These are phyloP conservation scores for Hirudinaria manillensis DNA, from an alignment of 2,888 invertebrate species.

Conservation along the genomic window DNA sequence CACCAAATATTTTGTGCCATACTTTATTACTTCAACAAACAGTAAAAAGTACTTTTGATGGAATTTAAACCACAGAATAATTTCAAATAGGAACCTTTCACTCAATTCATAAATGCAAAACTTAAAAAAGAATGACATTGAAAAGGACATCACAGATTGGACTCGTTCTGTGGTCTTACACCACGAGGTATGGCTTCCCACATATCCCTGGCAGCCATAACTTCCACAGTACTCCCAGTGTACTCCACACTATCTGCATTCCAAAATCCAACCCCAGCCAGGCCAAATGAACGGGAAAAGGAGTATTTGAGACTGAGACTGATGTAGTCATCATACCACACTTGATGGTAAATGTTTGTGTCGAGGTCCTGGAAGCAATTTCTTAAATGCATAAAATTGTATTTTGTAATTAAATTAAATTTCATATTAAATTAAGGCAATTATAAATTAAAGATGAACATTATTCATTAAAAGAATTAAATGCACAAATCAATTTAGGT, in stretches of 20 bases:
- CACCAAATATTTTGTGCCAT: no score
- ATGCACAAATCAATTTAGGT: background rate
- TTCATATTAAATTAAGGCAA: background rate
- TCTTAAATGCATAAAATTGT: background rate
- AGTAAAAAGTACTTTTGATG: no score
- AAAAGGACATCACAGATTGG: no score
- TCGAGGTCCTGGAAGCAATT: conserved; percentile 1
- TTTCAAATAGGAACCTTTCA: no score
- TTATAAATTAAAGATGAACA: background rate
- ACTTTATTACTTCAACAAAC: no score
- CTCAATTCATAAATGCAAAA: no score
- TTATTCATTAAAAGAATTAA: background rate
- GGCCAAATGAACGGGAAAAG: conserved; percentile 42
- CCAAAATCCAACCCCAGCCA: conserved; percentile 55
- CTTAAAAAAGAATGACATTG: no score
- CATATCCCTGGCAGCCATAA: background rate
- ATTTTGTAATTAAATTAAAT: background rate
- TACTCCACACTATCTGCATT: conserved; percentile 49
- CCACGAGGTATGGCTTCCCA: conserved; percentile 9
- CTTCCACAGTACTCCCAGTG: background rate
- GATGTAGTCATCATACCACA: conserved; percentile 51
- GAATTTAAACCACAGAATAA: no score
- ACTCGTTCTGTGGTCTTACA: no score
- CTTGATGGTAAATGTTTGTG: conserved; percentile 42
- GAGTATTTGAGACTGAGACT: conserved; percentile 50